phyloP scores from a whole-genome alignment of 2,797 vertebrate species.

The Brachyrhaphis roseni region DNA sequence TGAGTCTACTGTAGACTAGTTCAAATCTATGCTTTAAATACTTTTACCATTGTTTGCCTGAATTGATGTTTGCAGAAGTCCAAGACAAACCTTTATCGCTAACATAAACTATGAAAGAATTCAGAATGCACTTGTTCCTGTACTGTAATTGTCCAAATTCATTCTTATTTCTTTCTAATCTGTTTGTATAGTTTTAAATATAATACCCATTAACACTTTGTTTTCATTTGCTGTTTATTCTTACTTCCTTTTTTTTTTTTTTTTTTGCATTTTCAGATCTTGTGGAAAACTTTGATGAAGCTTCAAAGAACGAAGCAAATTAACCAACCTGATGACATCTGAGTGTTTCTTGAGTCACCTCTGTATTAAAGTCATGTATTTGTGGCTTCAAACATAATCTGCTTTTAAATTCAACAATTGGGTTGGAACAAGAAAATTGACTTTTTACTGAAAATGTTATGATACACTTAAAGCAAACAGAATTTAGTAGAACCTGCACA shows the following conservation, averaged over 20 bases:
- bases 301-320: conserved; percentile 94
- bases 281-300: conserved; percentile 97
- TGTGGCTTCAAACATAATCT: conserved; percentile 19
- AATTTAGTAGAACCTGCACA: conserved; percentile 54
- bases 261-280: conserved; percentile 83
- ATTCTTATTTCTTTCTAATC: background rate
- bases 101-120: background rate
- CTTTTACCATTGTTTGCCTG: background rate
- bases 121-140: background rate
- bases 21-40: background rate
- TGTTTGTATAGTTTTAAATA: background rate
- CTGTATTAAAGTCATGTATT: conserved; percentile 31
- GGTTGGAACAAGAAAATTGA: conserved; percentile 26
- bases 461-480: conserved; percentile 41
- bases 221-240: background rate
- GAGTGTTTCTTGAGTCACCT: conserved; percentile 1
- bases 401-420: conserved; percentile 28
- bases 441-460: conserved; percentile 29
- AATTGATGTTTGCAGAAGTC: background rate
- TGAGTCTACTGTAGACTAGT: background rate
- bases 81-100: background rate
- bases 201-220: background rate
- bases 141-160: background rate
- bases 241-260: background rate
- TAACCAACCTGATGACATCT: conserved; percentile 66